Evolutionary conservation across 2,888 invertebrate genomes (phyloP).

Genomic region (Philopedon plagiatum): DNA sequence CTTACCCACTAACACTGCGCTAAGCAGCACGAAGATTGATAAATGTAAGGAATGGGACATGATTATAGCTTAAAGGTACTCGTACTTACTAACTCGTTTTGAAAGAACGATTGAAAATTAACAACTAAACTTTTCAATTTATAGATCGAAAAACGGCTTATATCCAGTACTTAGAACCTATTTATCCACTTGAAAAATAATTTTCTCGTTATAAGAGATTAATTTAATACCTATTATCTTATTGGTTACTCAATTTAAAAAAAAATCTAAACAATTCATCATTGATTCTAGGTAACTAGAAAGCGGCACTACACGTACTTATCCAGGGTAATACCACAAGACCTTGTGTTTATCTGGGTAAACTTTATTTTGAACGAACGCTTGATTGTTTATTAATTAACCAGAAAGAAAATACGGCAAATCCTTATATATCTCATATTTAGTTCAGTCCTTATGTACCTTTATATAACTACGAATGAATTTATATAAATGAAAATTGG

Average conservation of each 20-base stretch:
- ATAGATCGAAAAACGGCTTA: background rate
- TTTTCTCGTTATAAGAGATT: background rate
- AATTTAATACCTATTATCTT: background rate
- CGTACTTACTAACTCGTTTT: background rate
- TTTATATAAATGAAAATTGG: no score
- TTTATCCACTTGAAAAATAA: background rate
- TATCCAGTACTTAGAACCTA: background rate
- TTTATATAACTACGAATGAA: no score
- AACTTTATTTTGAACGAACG: no score
- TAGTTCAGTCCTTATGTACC: no score
- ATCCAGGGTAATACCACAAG: no score
- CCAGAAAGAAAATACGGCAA: no score
- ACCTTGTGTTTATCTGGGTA: no score
- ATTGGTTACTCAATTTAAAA: background rate
- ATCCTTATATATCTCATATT: no score
- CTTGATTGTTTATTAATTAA: no score
- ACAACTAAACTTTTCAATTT: background rate
- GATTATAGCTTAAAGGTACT: background rate
- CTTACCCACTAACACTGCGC: background rate
- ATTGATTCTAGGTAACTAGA: no score
- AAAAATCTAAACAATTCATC: no score
- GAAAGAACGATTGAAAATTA: background rate
- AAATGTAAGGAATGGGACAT: background rate
- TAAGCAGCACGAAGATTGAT: background rate
- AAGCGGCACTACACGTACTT: no score